Percentiles rank a stretch among this genome's conserved stretches.
These are phyloP conservation scores for Paramacrobiotus metropolitanus DNA, from an alignment of 1,140 invertebrate genomes.

Conservation along the genomic window DNA sequence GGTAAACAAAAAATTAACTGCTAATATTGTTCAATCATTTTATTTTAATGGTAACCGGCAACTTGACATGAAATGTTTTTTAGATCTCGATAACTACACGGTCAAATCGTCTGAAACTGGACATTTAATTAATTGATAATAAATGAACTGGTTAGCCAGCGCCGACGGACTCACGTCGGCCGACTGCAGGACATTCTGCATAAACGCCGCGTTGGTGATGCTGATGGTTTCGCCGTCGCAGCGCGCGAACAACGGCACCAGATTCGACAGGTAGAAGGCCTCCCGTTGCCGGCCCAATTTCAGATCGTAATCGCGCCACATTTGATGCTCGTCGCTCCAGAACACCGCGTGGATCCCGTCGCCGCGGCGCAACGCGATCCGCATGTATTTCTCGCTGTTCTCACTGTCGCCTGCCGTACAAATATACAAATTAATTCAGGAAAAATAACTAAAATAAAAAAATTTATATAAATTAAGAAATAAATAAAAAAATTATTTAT, in stretches of 20 bases:
- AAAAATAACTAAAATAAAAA: constrained; percentile 33
- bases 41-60: too few species aligned
- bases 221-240: constrained; percentile 16
- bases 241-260: constrained; percentile 57
- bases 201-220: background rate
- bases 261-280: constrained; percentile 58
- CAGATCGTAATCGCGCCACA: constrained; percentile 65
- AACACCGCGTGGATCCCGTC: constrained; percentile 42
- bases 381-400: constrained; percentile 36
- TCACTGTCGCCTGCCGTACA: too few species aligned
- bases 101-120: too few species aligned
- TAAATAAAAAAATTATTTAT: too few species aligned
- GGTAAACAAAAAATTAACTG: too few species aligned
- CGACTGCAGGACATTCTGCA: background rate
- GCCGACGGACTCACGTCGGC: constrained; percentile 3
- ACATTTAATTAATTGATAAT: too few species aligned
- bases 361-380: constrained; percentile 34
- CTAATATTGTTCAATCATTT: too few species aligned
- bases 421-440: constrained; percentile 30
- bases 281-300: constrained; percentile 34
- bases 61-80: too few species aligned
- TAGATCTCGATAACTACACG: too few species aligned
- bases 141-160: too few species aligned
- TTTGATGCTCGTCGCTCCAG: constrained; percentile 60
- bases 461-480: too few species aligned